A percentile compares a stretch with the other conserved stretches of the same genome.
Conservation (phyloP, 2,113 vertebrate genomes). For the Rutilus rutilus region DNA sequence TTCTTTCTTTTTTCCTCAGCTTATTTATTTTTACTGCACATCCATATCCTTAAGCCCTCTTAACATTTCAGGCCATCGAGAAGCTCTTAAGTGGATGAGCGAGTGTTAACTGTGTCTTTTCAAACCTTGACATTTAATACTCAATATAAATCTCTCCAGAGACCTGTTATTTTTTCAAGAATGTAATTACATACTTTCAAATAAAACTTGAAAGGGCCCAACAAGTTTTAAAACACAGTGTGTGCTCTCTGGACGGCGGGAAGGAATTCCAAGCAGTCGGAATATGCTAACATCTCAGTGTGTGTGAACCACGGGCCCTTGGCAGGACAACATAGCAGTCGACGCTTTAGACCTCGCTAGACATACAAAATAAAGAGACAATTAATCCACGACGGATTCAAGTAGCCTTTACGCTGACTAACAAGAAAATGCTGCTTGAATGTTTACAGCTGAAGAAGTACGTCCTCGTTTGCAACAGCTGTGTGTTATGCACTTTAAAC, state of each 20-base stretch:
- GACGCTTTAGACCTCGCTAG: constrained; percentile 19
- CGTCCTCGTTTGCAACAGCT: neutral
- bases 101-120: constrained; percentile 89
- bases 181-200: constrained; percentile 99
- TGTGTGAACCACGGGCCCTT: constrained; percentile 66
- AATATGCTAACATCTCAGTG: constrained; percentile 96
- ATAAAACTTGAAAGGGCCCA: constrained; percentile 99
- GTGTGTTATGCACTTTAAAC: neutral
- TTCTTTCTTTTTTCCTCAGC: constrained; percentile 38
- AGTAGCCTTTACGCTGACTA: neutral
- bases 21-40: constrained; percentile 57
- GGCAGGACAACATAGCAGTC: constrained; percentile 50
- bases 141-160: constrained; percentile 90
- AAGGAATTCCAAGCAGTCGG: constrained; percentile 97
- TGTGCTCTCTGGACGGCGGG: constrained; percentile 88
- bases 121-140: constrained; percentile 95
- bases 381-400: constrained; percentile 37
- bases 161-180: constrained; percentile 97
- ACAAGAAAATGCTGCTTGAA: neutral
- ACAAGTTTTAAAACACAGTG: constrained; percentile 98
- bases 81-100: constrained; percentile 64
- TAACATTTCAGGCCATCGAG: constrained; percentile 61
- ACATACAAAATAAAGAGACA: constrained; percentile 40
- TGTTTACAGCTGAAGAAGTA: neutral
- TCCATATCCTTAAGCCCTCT: constrained; percentile 54